Conservation (phyloP, 2,113 vertebrate genomes). For the Craseonycteris thonglongyai region DNA sequence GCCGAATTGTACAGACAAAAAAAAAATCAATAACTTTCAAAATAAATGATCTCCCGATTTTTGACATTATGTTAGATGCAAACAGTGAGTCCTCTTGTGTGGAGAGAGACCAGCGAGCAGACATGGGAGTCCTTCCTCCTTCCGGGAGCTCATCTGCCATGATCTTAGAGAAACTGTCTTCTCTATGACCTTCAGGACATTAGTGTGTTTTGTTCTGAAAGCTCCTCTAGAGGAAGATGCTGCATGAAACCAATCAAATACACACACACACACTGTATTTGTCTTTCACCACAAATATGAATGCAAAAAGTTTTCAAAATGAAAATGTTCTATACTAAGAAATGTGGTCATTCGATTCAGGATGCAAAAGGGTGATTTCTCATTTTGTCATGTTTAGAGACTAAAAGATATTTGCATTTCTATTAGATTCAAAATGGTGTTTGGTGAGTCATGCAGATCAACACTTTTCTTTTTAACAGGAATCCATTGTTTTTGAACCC, state of each 20-base stretch:
- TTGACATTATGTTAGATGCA: background rate
- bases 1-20: background rate
- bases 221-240: background rate
- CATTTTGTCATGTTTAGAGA: background rate
- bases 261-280: too few relatives aligned
- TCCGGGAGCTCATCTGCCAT: background rate
- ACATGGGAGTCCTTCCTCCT: background rate
- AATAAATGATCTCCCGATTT: background rate
- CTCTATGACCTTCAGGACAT: background rate
- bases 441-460: slow-evolving; percentile 6
- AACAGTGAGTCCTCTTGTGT: background rate
- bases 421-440: background rate
- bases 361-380: background rate
- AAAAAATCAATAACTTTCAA: background rate
- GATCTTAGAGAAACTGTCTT: background rate
- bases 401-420: slow-evolving; percentile 37
- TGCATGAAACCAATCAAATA: background rate
- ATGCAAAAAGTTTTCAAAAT: background rate
- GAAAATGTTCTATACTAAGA: background rate
- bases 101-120: too few relatives aligned
- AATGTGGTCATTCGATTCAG: background rate
- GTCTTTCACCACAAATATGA: background rate
- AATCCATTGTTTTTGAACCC: slow-evolving; percentile 95
- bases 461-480: slow-evolving; percentile 80
- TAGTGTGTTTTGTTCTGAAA: background rate